Percentiles rank a stretch among this genome's conserved stretches.
phyloP scores from a whole-genome alignment of 2,888 invertebrate genomes.

The Drosophila anceps region DNA sequence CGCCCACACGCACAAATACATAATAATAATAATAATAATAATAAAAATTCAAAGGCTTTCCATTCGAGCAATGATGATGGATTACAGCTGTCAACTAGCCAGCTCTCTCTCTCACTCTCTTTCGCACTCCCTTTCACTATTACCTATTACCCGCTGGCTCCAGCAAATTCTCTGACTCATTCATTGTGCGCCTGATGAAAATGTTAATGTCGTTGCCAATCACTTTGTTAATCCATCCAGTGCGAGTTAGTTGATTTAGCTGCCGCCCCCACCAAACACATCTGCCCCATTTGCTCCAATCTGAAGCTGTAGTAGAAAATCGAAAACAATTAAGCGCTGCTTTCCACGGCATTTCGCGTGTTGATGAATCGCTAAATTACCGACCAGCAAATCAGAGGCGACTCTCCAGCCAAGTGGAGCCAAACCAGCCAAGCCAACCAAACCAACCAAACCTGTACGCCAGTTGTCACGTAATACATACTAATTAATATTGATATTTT shows the following conservation, averaged over 20 bases:
- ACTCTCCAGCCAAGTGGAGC: background rate
- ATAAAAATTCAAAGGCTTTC: slow-evolving; percentile 78
- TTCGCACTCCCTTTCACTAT: background rate
- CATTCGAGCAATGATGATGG: slow-evolving; percentile 70
- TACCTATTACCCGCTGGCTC: background rate
- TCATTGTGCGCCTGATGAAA: slow-evolving; percentile 72
- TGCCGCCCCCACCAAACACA: background rate
- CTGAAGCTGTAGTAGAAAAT: slow-evolving; percentile 52
- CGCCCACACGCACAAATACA: slow-evolving; percentile 50
- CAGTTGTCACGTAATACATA: slow-evolving; percentile 80
- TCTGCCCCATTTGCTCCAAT: background rate
- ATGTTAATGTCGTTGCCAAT: slow-evolving; percentile 82
- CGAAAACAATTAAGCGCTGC: slow-evolving; percentile 77
- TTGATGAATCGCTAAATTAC: slow-evolving; percentile 64
- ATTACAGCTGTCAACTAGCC: slow-evolving; percentile 64
- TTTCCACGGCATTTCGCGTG: slow-evolving; percentile 39
- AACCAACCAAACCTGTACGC: slow-evolving; percentile 14
- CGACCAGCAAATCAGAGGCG: slow-evolving; percentile 22
- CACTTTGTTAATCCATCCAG: slow-evolving; percentile 75
- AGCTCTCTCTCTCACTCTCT: background rate
- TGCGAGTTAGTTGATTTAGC: slow-evolving; percentile 68
- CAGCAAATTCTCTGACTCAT: slow-evolving; percentile 41
- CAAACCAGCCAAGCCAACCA: background rate
- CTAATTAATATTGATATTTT: slow-evolving; percentile 80
- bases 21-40: slow-evolving; percentile 80